Evolutionary conservation across 92 coral and sea anemone genomes (phyloP).

Genomic region (Phymanthus crucifer): DNA sequence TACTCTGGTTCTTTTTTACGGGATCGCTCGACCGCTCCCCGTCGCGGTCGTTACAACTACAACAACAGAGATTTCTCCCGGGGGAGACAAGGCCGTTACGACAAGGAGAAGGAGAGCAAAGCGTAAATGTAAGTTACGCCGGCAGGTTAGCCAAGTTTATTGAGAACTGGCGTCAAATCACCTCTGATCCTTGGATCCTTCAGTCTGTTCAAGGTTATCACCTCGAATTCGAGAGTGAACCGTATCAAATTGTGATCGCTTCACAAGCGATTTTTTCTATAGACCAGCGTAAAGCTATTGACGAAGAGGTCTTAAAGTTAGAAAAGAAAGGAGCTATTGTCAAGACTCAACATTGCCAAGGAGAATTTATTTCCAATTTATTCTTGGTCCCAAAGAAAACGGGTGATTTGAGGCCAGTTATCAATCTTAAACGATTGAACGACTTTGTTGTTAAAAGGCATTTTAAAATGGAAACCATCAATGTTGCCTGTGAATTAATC

Average conservation of each 20-base stretch:
- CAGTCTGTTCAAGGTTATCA: background rate
- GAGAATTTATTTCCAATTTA: no score
- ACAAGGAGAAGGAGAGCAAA: background rate
- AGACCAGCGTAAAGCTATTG: background rate
- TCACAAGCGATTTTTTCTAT: background rate
- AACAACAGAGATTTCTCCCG: background rate
- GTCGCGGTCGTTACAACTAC: background rate
- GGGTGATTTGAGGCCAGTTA: no score
- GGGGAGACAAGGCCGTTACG: background rate
- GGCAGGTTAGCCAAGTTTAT: background rate
- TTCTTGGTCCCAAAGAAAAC: no score
- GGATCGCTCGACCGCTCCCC: background rate
- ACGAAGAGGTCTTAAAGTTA: no score
- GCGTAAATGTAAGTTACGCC: background rate
- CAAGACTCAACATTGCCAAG: no score
- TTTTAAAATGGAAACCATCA: no score
- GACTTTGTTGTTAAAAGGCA: no score
- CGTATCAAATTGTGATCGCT: background rate
- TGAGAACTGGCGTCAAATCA: slow-evolving; percentile 19
- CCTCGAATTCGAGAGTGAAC: background rate
- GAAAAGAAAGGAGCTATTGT: no score
- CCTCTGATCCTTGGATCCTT: slow-evolving; percentile 10
- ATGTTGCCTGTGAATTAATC: no score
- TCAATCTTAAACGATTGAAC: no score
- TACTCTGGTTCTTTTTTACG: background rate